Evolutionary conservation across 2,113 vertebrate species (phyloP).

Genomic region (Platycercus adscitus): DNA sequence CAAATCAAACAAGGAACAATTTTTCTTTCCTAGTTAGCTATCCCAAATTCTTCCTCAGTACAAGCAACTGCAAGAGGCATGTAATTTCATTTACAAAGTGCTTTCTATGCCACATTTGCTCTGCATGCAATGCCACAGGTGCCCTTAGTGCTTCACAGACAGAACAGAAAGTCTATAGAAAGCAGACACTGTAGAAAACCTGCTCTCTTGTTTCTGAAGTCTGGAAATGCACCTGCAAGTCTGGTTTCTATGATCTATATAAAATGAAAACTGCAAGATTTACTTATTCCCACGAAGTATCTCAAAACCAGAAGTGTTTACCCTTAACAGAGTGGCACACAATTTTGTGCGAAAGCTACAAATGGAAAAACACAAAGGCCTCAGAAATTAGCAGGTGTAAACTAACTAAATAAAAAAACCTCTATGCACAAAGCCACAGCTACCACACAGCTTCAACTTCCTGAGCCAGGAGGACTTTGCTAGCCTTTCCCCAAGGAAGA

Average conservation of each 20-base stretch:
- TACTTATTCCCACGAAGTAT: neutral
- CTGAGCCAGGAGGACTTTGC: neutral
- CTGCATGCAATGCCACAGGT: neutral
- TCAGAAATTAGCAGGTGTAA: neutral
- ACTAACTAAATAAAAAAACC: neutral
- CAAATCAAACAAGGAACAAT: neutral
- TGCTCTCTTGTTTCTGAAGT: neutral
- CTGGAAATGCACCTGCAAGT: neutral
- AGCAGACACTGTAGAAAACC: neutral
- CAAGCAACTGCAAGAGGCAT: neutral
- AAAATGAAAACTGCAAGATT: neutral
- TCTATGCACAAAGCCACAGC: neutral
- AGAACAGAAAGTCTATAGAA: neutral
- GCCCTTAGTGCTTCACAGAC: neutral
- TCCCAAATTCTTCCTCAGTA: neutral
- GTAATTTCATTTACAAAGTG: neutral
- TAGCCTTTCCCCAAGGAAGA: neutral
- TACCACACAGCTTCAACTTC: neutral
- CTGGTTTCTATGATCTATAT: neutral
- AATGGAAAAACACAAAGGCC: fast-evolving
- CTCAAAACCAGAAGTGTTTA: neutral
- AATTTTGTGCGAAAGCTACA: fast-evolving
- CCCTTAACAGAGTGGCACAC: fast-evolving
- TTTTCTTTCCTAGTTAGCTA: neutral
- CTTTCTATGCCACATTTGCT: neutral